These are phyloP conservation scores for Champsocephalus gunnari DNA, from an alignment of 2,797 vertebrate genomes.

Conservation along the genomic window DNA sequence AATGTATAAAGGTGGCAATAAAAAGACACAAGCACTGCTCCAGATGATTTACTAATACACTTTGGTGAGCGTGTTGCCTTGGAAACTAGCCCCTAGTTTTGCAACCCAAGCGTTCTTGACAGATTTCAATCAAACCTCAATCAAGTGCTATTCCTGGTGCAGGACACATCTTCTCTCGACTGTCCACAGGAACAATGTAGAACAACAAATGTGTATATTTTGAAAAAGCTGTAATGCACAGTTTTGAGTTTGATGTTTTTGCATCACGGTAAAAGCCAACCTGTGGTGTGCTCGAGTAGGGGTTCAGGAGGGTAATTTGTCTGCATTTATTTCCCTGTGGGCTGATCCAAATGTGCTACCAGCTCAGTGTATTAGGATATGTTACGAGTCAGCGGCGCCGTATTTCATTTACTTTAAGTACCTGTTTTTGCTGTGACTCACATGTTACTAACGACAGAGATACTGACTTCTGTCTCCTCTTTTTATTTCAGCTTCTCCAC, in stretches of 20 bases:
- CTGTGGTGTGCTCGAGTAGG: constrained; percentile 3
- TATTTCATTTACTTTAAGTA: constrained; percentile 17
- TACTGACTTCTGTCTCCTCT: neutral
- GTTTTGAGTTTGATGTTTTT: constrained; percentile 18
- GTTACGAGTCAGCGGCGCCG: neutral
- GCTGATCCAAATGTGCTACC: constrained; percentile 6
- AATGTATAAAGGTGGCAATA: constrained; percentile 6
- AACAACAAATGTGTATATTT: neutral
- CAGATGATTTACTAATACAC: constrained; percentile 18
- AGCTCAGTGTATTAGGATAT: constrained; percentile 17
- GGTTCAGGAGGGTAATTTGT: constrained; percentile 14
- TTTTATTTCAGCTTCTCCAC: neutral
- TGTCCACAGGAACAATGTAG: constrained; percentile 2
- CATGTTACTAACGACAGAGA: constrained; percentile 9
- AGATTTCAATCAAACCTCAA: constrained; percentile 38
- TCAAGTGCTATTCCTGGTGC: constrained; percentile 4
- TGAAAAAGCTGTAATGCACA: constrained; percentile 4
- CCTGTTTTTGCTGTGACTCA: constrained; percentile 31
- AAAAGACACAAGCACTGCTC: constrained; percentile 9
- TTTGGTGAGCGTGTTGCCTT: constrained; percentile 28
- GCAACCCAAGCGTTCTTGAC: constrained; percentile 31
- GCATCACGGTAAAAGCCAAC: constrained; percentile 1
- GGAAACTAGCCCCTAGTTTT: constrained; percentile 35
- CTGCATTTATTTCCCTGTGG: constrained; percentile 18
- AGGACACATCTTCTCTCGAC: constrained; percentile 2